These are phyloP conservation scores for Seriola aureovittata DNA, from an alignment of 2,113 vertebrate genomes.

Conservation along the genomic window DNA sequence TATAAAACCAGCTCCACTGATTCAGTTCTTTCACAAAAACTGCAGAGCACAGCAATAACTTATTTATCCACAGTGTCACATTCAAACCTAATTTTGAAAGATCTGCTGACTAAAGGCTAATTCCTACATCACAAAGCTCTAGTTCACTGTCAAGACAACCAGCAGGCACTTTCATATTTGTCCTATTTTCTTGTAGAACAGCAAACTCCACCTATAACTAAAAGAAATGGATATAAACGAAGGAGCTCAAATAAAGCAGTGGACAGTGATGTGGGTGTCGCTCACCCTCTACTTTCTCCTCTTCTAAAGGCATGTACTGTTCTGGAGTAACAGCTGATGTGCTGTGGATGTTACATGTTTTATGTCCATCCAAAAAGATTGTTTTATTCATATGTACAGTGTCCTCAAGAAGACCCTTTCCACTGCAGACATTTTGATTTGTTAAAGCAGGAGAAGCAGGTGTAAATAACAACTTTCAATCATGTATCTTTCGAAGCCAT, in stretches of 20 bases:
- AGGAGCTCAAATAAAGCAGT: background rate
- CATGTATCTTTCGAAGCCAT: too few species aligned
- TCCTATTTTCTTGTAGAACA: background rate
- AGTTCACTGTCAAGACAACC: conserved; percentile 28
- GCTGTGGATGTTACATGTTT: background rate
- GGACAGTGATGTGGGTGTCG: background rate
- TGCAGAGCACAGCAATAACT: conserved; percentile 56
- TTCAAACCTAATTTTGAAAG: conserved; percentile 65
- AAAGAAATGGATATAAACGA: background rate
- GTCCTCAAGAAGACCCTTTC: background rate
- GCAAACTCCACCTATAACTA: conserved; percentile 17
- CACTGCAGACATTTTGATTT: background rate
- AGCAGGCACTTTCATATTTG: conserved; percentile 17
- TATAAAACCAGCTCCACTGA: conserved; percentile 40
- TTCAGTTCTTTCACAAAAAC: conserved; percentile 48
- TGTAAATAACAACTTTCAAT: too few species aligned
- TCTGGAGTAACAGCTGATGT: conserved; percentile 1
- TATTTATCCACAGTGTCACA: conserved; percentile 48
- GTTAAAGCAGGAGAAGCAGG: too few species aligned
- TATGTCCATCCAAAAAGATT: too few species aligned
- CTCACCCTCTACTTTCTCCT: background rate
- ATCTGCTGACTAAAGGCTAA: conserved; percentile 59
- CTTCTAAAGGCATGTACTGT: background rate
- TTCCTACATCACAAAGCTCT: conserved; percentile 34
- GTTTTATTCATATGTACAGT: background rate